Conservation (phyloP, 2,888 invertebrate genomes). For the Argynnis bischoffii region DNA sequence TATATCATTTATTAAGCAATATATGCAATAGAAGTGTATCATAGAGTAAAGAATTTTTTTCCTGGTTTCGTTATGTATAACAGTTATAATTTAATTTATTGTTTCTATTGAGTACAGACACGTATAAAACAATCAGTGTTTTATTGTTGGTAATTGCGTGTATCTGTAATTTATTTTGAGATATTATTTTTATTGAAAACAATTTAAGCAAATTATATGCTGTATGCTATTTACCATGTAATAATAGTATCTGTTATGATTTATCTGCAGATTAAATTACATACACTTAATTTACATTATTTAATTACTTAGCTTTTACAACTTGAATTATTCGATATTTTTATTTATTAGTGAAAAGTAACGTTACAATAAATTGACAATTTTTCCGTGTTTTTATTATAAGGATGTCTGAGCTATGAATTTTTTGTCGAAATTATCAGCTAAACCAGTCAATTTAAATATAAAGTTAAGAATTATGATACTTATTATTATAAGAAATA, state of each 20-base stretch:
- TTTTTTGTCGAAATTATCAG: too few relatives aligned
- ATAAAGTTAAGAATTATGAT: background rate
- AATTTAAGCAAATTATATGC: slow-evolving; percentile 12
- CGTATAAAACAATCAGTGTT: background rate
- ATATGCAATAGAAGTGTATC: too few relatives aligned
- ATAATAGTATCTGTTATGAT: background rate
- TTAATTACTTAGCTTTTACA: background rate
- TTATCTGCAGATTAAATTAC: background rate
- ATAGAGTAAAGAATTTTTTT: too few relatives aligned
- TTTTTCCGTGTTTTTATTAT: too few relatives aligned
- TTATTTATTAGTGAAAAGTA: too few relatives aligned
- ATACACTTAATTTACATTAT: background rate
- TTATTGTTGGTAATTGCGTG: background rate
- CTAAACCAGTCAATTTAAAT: background rate
- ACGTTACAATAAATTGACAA: too few relatives aligned
- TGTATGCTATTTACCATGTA: background rate
- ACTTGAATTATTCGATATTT: too few relatives aligned
- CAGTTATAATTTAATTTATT: background rate
- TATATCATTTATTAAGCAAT: too few relatives aligned
- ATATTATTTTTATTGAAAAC: background rate
- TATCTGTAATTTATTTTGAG: slow-evolving; percentile 2
- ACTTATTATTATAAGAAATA: slow-evolving; percentile 2
- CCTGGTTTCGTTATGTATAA: background rate
- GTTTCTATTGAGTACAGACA: background rate
- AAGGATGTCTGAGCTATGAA: too few relatives aligned